Evolutionary conservation across 2,888 invertebrate genomes (phyloP).

Genomic region (Linnaemya vulpina): DNA sequence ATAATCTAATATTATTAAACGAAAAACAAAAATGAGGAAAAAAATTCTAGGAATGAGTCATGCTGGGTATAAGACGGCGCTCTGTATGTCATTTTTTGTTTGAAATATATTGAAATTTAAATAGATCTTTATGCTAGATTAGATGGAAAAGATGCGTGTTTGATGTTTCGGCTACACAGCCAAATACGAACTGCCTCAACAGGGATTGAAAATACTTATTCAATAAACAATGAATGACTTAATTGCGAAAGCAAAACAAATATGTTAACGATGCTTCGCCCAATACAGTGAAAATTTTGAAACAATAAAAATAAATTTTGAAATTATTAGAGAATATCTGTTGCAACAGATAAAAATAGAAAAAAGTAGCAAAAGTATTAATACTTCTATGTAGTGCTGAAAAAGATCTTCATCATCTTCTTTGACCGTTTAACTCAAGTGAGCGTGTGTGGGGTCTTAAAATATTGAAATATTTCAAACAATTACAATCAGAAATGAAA

Average conservation of each 20-base stretch:
- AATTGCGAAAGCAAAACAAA: slow-evolving; percentile 50
- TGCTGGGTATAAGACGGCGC: slow-evolving; percentile 68
- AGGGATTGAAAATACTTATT: slow-evolving; percentile 8
- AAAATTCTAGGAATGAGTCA: slow-evolving; percentile 72
- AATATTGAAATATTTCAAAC: slow-evolving; percentile 55
- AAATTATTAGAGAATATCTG: slow-evolving; percentile 23
- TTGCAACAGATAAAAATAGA: slow-evolving; percentile 38
- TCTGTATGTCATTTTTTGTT: slow-evolving; percentile 33
- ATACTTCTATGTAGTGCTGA: not conserved
- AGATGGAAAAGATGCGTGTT: slow-evolving; percentile 1
- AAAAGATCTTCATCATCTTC: slow-evolving; percentile 24
- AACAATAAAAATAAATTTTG: slow-evolving; percentile 4
- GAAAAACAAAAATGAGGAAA: slow-evolving; percentile 12
- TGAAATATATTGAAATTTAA: slow-evolving; percentile 22
- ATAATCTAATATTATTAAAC: slow-evolving; percentile 36
- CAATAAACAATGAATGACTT: slow-evolving; percentile 52
- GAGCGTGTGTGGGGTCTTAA: slow-evolving; percentile 62
- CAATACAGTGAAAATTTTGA: not conserved
- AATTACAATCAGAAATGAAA: slow-evolving; percentile 70
- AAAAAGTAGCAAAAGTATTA: not conserved
- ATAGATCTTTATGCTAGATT: slow-evolving; percentile 39
- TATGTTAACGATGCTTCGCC: not conserved
- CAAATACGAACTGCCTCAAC: not conserved
- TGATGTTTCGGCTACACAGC: not conserved
- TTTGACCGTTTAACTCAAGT: not conserved